Evolutionary conservation across 2,797 vertebrate species (phyloP), one percentile per base, ranked within the genome.

Genomic region (Onychomys torridus): DNA sequence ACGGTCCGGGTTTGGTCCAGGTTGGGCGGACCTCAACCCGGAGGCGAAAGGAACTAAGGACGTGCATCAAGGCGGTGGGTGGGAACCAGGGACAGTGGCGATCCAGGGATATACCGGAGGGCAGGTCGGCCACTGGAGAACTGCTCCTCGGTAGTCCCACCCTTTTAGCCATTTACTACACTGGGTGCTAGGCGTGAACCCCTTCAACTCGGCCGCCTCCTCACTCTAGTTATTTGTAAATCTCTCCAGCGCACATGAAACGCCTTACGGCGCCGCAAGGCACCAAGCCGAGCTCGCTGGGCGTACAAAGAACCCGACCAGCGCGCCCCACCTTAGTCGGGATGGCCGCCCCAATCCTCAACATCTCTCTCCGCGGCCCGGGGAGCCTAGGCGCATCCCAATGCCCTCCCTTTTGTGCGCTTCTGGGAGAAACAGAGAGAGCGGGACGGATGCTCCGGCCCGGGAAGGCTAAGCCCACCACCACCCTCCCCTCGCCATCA

Each of bases 401-500:
- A 17, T 69, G 77, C 93, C 85, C 34, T 92, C 94, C 95, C 96
- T 97, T 97, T 97, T 98, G 97, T 97, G 94, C 75, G 75, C 95
- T 89, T 77, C 81, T 1, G 34, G 29, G 57, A 93, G 67, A 93
- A 85, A 29, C 90, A 29, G 84, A 78, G 69, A 37, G 40, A 34
- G 69, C 37, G 46, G 90, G 57, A 69, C 34, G 55, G 76, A 76
- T 29, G 91, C 57, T 57, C 76, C 95, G 84, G 90, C 91, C 82
- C 52, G 0, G 25, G n/a, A 61, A 91, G 37, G 55, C 40, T 17
- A 75, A 95, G 77, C 93, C 96, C 96, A 29, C 90, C 96, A 29
- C 90, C 69, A 77, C 92, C 94, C 89, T 93, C 93, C 52, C 89
- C 88, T 83, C 14, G 91, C 98, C 97, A 95, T 98, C 97, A 98